These are phyloP conservation scores for Dicranocentrus wangi DNA, from an alignment of 2,888 invertebrate species.

Conservation along the genomic window DNA sequence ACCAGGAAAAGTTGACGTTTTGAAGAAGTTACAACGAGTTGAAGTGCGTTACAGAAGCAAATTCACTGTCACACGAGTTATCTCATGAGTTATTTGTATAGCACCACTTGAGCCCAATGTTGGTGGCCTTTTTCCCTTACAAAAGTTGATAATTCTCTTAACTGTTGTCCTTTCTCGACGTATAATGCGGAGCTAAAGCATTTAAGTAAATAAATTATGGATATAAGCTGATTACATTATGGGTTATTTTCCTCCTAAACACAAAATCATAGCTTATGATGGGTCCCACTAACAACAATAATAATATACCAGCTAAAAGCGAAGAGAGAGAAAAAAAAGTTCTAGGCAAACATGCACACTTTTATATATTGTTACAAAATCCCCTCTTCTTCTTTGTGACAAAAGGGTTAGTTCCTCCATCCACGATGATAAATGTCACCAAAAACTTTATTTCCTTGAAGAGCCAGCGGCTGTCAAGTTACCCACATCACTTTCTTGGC, in stretches of 20 bases:
- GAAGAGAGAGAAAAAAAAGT: conserved; percentile 15
- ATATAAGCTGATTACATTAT: conserved; percentile 41
- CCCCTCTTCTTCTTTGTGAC: too few species aligned
- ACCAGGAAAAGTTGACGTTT: too few species aligned
- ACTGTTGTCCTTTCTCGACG: conserved; percentile 3
- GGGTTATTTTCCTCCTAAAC: not conserved
- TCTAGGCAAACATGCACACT: too few species aligned
- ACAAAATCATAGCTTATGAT: too few species aligned
- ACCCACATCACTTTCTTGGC: too few species aligned
- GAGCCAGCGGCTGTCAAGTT: too few species aligned
- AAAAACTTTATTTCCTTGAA: too few species aligned
- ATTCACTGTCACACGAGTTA: not conserved
- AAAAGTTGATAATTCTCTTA: not conserved
- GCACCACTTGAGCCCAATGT: conserved; percentile 24
- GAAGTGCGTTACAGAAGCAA: conserved; percentile 5
- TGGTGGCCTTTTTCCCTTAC: conserved; percentile 48
- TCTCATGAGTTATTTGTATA: conserved; percentile 2
- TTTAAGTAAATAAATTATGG: conserved; percentile 58
- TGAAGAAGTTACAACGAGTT: not conserved
- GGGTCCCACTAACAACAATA: too few species aligned
- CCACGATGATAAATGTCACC: too few species aligned
- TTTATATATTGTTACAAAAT: too few species aligned
- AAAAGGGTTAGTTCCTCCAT: too few species aligned
- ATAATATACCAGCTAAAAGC: not conserved
- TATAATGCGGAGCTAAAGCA: conserved; percentile 18